Evolutionary conservation across 2,888 invertebrate species (phyloP).

Genomic region (Nephrotoma guestfalica): DNA sequence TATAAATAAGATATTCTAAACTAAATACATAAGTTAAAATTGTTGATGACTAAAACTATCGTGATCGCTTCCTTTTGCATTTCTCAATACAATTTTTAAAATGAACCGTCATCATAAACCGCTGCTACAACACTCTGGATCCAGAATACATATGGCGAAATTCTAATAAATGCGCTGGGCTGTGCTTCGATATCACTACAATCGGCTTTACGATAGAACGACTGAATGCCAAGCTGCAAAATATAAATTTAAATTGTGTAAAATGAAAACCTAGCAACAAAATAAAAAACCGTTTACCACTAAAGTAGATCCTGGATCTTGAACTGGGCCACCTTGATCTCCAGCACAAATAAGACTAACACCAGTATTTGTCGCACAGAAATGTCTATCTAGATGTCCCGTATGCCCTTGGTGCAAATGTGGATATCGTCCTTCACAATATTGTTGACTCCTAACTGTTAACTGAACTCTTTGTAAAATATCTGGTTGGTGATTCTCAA

Average conservation of each 20-base stretch:
- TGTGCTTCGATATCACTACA: neutral
- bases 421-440: neutral
- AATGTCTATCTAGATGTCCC: neutral
- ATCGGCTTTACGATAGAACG: neutral
- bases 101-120: too few relatives aligned
- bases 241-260: too few relatives aligned
- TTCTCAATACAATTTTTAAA: too few relatives aligned
- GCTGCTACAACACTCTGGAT: too few relatives aligned
- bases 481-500: neutral
- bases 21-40: too few relatives aligned
- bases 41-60: too few relatives aligned
- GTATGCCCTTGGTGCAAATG: neutral
- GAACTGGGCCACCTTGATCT: neutral
- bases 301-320: neutral
- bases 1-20: too few relatives aligned
- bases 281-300: neutral
- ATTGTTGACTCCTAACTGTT: neutral
- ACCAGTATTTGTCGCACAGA: neutral
- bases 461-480: neutral
- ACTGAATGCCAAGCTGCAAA: neutral
- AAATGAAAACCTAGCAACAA: too few relatives aligned
- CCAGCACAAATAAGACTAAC: neutral
- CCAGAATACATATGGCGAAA: too few relatives aligned
- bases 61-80: too few relatives aligned
- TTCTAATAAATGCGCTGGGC: neutral